A percentile compares a stretch with the other conserved stretches of the same genome.
These are phyloP conservation scores for Gastrophryne carolinensis DNA, from an alignment of 2,797 vertebrate genomes.

Conservation along the genomic window DNA sequence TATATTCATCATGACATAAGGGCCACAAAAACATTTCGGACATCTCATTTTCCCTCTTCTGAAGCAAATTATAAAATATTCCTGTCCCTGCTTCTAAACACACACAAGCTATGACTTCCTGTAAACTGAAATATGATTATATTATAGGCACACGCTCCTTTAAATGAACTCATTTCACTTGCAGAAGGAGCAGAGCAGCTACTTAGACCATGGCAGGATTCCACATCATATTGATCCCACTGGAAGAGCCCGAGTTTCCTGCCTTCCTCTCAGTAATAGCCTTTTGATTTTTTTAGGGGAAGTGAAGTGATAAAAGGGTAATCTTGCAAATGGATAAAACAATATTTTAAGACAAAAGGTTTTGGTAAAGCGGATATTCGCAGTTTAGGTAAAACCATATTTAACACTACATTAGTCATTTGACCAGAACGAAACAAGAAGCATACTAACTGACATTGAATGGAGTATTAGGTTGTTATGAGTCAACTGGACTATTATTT, in stretches of 20 bases:
- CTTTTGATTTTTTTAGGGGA: neutral
- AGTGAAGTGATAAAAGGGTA: neutral
- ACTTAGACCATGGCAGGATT: slow-evolving; percentile 5
- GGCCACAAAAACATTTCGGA: too few relatives aligned
- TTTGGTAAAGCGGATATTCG: too few relatives aligned
- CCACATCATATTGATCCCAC: slow-evolving; percentile 15
- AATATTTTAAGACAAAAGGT: too few relatives aligned
- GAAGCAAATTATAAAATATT: neutral
- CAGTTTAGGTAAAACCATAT: too few relatives aligned
- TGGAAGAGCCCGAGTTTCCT: neutral
- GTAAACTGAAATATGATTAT: neutral
- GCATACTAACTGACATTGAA: too few relatives aligned
- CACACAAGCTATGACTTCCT: neutral
- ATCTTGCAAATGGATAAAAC: neutral
- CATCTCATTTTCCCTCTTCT: too few relatives aligned
- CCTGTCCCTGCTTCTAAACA: neutral
- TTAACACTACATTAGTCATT: too few relatives aligned
- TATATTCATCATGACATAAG: too few relatives aligned
- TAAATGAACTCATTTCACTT: neutral
- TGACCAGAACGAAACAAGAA: too few relatives aligned
- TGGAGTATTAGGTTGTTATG: too few relatives aligned
- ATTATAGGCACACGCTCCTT: neutral
- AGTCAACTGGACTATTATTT: too few relatives aligned
- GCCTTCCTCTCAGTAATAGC: neutral
- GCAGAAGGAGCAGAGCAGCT: slow-evolving; percentile 1